A percentile compares a stretch with the other conserved stretches of the same genome.
Conservation (phyloP, 2,888 invertebrate genomes). For the Carterocephalus palaemon region DNA sequence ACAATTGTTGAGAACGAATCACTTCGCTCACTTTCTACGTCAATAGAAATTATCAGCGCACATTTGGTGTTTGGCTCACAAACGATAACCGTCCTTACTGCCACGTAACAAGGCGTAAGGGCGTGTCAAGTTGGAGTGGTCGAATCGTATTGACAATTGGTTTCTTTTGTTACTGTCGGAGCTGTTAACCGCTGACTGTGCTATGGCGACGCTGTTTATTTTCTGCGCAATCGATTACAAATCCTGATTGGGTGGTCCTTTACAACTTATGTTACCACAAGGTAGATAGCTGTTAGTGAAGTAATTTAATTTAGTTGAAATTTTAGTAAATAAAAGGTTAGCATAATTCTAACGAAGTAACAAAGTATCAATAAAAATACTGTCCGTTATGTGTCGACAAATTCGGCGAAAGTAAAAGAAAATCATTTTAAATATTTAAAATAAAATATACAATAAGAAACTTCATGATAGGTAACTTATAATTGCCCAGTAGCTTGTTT, state of each 20-base stretch:
- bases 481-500: neutral
- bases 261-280: neutral
- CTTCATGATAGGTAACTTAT: too few species aligned
- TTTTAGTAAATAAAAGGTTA: too few species aligned
- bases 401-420: too few species aligned
- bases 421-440: too few species aligned
- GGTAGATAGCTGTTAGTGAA: neutral
- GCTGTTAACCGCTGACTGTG: constrained; percentile 22
- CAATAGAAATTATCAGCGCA: constrained; percentile 42
- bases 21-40: constrained; percentile 59
- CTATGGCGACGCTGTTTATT: constrained; percentile 21
- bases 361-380: too few species aligned
- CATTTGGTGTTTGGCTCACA: constrained; percentile 16
- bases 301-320: too few species aligned
- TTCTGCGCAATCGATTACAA: constrained; percentile 24
- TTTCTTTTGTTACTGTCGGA: constrained; percentile 46
- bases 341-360: too few species aligned
- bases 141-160: constrained; percentile 44
- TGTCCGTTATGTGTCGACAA: too few species aligned
- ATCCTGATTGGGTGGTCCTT: constrained; percentile 22
- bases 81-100: constrained; percentile 29
- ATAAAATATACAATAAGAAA: too few species aligned
- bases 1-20: constrained; percentile 53
- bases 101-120: constrained; percentile 19
- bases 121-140: constrained; percentile 29